Percentiles rank a stretch among this genome's conserved stretches.
These are phyloP conservation scores for Terebella lapidaria DNA, from an alignment of 2,888 invertebrate genomes.

Conservation along the genomic window DNA sequence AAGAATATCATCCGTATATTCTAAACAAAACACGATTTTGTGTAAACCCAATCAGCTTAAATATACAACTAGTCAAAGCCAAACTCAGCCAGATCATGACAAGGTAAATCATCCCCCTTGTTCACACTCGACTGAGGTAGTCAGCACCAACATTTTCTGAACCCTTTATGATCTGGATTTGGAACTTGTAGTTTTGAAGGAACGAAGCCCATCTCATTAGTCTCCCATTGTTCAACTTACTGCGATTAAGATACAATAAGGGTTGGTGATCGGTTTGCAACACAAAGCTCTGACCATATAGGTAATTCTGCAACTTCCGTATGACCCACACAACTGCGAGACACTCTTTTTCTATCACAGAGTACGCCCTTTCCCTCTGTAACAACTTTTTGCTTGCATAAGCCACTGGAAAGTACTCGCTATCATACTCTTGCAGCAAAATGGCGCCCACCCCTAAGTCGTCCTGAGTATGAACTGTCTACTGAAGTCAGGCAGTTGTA, in stretches of 20 bases:
- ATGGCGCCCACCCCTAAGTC: not conserved
- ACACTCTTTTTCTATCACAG: constrained; percentile 2
- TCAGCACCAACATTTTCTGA: constrained; percentile 5
- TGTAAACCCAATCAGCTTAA: too few species aligned
- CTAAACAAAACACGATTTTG: too few species aligned
- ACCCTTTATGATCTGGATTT: not conserved
- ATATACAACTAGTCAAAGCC: too few species aligned
- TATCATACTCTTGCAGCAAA: not conserved
- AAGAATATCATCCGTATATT: too few species aligned
- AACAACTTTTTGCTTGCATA: too few species aligned
- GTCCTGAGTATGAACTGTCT: not conserved
- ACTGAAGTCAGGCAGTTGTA: not conserved
- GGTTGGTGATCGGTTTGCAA: not conserved
- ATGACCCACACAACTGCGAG: not conserved
- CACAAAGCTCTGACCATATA: not conserved
- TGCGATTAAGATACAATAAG: too few species aligned
- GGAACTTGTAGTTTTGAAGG: not conserved
- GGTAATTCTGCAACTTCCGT: not conserved
- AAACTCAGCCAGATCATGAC: too few species aligned
- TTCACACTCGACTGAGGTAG: not conserved
- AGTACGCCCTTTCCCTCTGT: not conserved
- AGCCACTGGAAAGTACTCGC: too few species aligned
- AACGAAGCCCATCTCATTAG: constrained; percentile 1
- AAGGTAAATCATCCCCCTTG: too few species aligned
- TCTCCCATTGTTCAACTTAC: not conserved